Evolutionary conservation across 2,113 vertebrate genomes (phyloP), one percentile per base, ranked within the genome.

Genomic region (Phyllostomus discolor): DNA sequence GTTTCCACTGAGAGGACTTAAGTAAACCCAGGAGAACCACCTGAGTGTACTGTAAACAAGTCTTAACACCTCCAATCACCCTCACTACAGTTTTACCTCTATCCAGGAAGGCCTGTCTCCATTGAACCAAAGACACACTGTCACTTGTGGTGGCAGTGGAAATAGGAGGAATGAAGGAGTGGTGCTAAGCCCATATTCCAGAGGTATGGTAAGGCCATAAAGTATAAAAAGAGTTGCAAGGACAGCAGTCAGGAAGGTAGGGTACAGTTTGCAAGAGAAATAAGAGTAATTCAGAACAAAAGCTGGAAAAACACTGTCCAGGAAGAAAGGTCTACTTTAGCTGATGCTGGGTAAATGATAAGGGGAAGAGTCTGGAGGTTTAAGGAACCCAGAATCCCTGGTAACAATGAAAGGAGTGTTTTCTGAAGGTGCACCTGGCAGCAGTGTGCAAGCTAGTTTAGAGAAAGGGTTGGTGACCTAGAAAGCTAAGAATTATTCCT

Each of bases 111-210:
- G 6, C 15, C 31, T 46, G 5, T 70, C 4, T 67, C 14, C 19
- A 22, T 50, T 9, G 62, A 59, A 50, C 38, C 33, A 82, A 76
- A 50, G 43, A n/a, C 7, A 76, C 12, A 28, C 6, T 70, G 46
- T 20, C 20, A 82, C n/a, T n/a, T 57, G 7, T 52, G 2, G 1
- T 33, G 22, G 0, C 11, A 3, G 0, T 41, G 4, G 26, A 70
- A 62, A 54, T 35, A 4, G 85, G 50, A 76, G 41, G 7, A 67
- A 75, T 38, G 26, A 43, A 76, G 16, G 7, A 38, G 52, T 31
- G 3, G 7, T 84, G 20, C 15, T 52, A 57, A 76, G 4, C 33
- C 22, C 10, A 41, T 5, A 69, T 41, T 16, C 24, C 59, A 46
- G 11, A 59, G 15, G 4, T 73, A 1, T 50, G 16, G 9, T 80